Conservation (phyloP, 2,888 invertebrate genomes). For the Volucella zonaria region DNA sequence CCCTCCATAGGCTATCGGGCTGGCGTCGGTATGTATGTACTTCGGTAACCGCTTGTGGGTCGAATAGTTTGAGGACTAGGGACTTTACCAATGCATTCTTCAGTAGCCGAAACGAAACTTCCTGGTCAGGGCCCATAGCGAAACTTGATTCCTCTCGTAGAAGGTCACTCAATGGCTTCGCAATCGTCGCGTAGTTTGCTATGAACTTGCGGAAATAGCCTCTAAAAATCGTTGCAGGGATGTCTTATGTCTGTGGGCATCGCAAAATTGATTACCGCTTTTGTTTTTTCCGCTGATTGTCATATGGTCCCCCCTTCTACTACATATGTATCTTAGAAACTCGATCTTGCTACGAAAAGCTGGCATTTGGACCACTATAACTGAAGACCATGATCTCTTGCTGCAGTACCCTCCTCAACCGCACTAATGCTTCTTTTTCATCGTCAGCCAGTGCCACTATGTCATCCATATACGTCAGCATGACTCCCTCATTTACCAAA, state of each 20-base stretch:
- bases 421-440: conserved; percentile 31
- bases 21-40: too few relatives aligned
- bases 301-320: conserved; percentile 14
- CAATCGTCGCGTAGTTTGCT: conserved; percentile 76
- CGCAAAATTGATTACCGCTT: conserved; percentile 40
- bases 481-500: conserved; percentile 19
- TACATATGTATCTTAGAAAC: conserved; percentile 42
- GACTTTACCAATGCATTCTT: too few relatives aligned
- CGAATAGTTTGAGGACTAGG: too few relatives aligned
- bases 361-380: conserved; percentile 35
- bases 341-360: conserved; percentile 25
- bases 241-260: conserved; percentile 27
- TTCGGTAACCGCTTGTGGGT: too few relatives aligned
- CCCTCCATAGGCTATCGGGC: conserved; percentile 53
- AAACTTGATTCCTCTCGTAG: conserved; percentile 12
- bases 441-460: conserved; percentile 43
- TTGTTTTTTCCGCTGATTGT: conserved; percentile 24
- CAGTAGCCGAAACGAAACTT: too few relatives aligned
- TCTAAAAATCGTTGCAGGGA: conserved; percentile 23
- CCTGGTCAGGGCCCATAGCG: too few relatives aligned
- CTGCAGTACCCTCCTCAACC: conserved; percentile 44
- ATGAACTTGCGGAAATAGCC: conserved; percentile 36
- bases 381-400: conserved; percentile 24
- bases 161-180: conserved; percentile 77
- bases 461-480: conserved; percentile 70